Conservation (phyloP, 2,797 vertebrate species). For the Paedocypris micromegethes region DNA sequence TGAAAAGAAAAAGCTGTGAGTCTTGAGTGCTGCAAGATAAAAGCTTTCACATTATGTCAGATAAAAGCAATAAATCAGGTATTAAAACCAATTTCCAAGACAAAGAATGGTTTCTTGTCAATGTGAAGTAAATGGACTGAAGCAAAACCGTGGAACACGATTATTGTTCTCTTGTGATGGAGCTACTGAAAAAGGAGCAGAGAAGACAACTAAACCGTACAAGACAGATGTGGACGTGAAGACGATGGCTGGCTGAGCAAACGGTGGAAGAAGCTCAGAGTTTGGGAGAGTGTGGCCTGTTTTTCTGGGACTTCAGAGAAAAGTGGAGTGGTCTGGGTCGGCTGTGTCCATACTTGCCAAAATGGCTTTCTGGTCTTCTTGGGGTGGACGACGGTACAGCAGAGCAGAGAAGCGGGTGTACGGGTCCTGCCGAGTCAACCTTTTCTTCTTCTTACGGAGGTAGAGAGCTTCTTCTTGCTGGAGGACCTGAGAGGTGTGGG, state of each 20-base stretch:
- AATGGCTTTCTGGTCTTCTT: constrained; percentile 95
- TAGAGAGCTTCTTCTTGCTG: constrained; percentile 97
- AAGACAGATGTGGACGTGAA: constrained; percentile 33
- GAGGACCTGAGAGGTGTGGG: constrained; percentile 96
- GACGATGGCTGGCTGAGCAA: constrained; percentile 41
- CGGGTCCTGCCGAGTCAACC: constrained; percentile 86
- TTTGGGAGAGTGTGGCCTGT: constrained; percentile 54
- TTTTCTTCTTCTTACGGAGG: constrained; percentile 98
- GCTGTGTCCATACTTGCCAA: constrained; percentile 92
- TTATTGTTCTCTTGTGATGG: constrained; percentile 23
- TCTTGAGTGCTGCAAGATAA: no score
- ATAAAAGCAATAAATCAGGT: no score
- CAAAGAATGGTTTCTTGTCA: constrained; percentile 10
- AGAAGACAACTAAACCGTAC: constrained; percentile 29
- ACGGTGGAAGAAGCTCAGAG: constrained; percentile 41
- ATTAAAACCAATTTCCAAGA: no score
- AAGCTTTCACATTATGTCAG: no score
- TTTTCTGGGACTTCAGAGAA: constrained; percentile 74
- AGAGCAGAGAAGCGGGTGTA: constrained; percentile 91
- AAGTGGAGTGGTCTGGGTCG: constrained; percentile 85
- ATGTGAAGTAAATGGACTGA: constrained; percentile 62
- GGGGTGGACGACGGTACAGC: constrained; percentile 86
- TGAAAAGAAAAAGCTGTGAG: no score
- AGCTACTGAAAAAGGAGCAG: constrained; percentile 14
- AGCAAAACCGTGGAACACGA: constrained; percentile 65